Evolutionary conservation across 2,797 vertebrate genomes (phyloP), one percentile per base, ranked within the genome.

Genomic region (Fistularia tabacaria): DNA sequence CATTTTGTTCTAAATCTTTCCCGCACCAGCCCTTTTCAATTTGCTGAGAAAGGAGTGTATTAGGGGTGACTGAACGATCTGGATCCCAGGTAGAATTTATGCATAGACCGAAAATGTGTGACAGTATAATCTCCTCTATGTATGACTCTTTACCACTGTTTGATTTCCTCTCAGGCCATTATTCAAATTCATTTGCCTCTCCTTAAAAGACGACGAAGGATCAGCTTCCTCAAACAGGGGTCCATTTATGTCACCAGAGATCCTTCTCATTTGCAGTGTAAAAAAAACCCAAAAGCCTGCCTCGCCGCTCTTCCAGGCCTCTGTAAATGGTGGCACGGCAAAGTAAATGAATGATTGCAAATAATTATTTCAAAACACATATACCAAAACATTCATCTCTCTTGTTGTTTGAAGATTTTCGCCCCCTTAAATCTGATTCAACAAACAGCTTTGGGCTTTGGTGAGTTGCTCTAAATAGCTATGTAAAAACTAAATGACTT

Each of bases 171-270:
- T 43, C 43, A n/a, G 49, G 44, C 38, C 38, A 61, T 64, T 40
- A 62, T 69, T 71, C 14, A 12, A 54, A 67, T 61, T 70, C 10
- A 56, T 75, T 73, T 53, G 42, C 58, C 13, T 51, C 49, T 49
- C 41, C 57, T 78, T 70, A 62, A 66, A 71, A 57, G 71, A 69
- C 63, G 52, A 65, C 59, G 65, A 49, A 46, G 48, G 62, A 67
- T 75, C 54, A 50, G 49, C 7, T 43, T 65, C 52, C 65, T 70
- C 50, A 77, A 69, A 76, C 55, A 54, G 49, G 7, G 6, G 10
- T 39, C 54, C 36, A 36, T 51, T 37, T 5, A 12, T 70, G 55
- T 14, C 53, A 54, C 10, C 38, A 40, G n/a, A 66, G 41, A 49
- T 43, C 25, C 12, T 15, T 0, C 5, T 38, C 54, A 13, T 65